Evolutionary conservation across 2,113 vertebrate genomes (phyloP).

Genomic region (Thunnus thynnus): DNA sequence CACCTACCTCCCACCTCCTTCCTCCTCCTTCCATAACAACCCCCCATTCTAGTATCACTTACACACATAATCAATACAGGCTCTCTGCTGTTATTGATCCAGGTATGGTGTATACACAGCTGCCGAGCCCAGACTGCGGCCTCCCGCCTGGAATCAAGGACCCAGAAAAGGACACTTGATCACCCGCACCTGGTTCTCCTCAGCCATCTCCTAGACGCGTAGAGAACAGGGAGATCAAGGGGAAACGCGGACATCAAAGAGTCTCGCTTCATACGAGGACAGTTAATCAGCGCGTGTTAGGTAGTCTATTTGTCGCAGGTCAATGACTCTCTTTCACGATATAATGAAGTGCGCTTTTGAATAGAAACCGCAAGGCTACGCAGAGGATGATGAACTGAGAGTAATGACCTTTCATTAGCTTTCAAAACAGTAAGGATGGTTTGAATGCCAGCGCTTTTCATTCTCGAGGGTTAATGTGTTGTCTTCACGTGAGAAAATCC

Average conservation of each 20-base stretch:
- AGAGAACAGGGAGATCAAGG: conserved; percentile 2
- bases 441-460: background rate
- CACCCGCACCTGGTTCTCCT: conserved; percentile 61
- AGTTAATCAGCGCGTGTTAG: conserved; percentile 11
- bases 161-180: conserved; percentile 69
- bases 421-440: background rate
- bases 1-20: conserved; percentile 20
- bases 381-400: background rate
- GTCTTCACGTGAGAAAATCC: background rate
- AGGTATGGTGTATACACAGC: conserved; percentile 67
- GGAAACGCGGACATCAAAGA: conserved; percentile 28
- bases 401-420: conserved; percentile 19
- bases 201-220: conserved; percentile 29
- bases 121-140: conserved; percentile 55
- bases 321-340: conserved; percentile 16
- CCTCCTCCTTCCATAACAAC: conserved; percentile 49
- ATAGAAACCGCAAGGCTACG: background rate
- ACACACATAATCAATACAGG: conserved; percentile 81
- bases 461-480: background rate
- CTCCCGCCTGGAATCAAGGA: conserved; percentile 66
- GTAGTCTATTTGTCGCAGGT: conserved; percentile 13
- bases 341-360: conserved; percentile 27
- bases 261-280: background rate
- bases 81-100: conserved; percentile 82
- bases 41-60: conserved; percentile 75